These are phyloP conservation scores for Betta splendens DNA, from an alignment of 2,797 vertebrate genomes.

Conservation along the genomic window DNA sequence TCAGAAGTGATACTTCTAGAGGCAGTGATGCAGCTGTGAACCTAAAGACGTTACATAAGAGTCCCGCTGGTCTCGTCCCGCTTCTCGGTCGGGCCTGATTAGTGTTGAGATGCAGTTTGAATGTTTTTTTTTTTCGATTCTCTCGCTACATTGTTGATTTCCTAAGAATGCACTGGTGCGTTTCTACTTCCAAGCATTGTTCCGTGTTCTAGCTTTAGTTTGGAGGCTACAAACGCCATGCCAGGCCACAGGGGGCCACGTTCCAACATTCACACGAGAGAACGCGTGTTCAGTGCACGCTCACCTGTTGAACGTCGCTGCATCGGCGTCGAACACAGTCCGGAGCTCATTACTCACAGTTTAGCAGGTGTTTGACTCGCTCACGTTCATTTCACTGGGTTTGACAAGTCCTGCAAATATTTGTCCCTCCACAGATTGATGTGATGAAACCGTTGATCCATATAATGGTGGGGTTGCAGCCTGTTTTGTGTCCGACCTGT, in stretches of 20 bases:
- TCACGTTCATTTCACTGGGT: constrained; percentile 53
- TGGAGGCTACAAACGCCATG: constrained; percentile 35
- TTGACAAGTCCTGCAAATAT: constrained; percentile 65
- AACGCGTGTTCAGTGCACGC: constrained; percentile 9
- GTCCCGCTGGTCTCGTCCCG: constrained; percentile 7
- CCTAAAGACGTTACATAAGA: constrained; percentile 52
- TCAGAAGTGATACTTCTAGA: constrained; percentile 29
- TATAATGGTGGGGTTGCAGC: constrained; percentile 57
- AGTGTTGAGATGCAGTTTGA: constrained; percentile 32
- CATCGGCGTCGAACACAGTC: constrained; percentile 15
- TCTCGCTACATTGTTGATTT: constrained; percentile 56
- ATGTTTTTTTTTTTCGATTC: constrained; percentile 35
- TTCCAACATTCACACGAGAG: constrained; percentile 22
- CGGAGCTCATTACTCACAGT: too few relatives aligned
- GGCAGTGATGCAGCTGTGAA: constrained; percentile 17
- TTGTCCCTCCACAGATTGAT: constrained; percentile 40
- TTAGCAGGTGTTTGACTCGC: constrained; percentile 51
- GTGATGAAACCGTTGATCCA: constrained; percentile 44
- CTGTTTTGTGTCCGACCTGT: constrained; percentile 41
- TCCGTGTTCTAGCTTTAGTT: constrained; percentile 38
- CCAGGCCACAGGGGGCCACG: constrained; percentile 34
- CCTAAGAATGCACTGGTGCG: constrained; percentile 40
- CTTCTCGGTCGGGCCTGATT: constrained; percentile 39
- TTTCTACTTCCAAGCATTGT: constrained; percentile 77
- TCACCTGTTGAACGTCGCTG: constrained; percentile 16